Percentiles rank a stretch among this genome's conserved stretches.
Conservation (phyloP, 2,113 vertebrate genomes). For the Xerus inauris region DNA sequence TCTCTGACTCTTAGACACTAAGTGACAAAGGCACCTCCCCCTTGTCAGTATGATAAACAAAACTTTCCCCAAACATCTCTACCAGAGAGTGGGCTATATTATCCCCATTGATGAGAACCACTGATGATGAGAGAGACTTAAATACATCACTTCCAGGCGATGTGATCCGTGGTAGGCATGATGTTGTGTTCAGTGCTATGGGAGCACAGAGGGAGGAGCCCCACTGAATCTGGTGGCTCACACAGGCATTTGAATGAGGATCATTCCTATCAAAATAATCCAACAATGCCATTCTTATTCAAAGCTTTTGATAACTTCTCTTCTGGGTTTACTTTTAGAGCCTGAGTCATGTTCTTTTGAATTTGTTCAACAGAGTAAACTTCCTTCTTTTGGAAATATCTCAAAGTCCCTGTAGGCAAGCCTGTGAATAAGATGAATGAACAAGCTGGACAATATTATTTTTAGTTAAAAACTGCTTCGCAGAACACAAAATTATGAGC, state of each 20-base stretch:
- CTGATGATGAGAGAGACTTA: neutral
- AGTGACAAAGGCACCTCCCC: neutral
- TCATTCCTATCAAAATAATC: constrained; percentile 54
- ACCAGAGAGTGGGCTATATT: neutral
- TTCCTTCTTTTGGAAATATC: constrained; percentile 71
- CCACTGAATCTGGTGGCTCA: neutral
- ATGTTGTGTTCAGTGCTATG: neutral
- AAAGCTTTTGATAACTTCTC: constrained; percentile 62
- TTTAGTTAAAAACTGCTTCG: constrained; percentile 69
- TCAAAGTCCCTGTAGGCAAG: constrained; percentile 68
- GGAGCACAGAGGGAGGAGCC: neutral
- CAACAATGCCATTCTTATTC: constrained; percentile 46
- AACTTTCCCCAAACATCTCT: neutral
- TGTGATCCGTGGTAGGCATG: neutral
- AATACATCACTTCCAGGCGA: neutral
- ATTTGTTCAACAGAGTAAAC: constrained; percentile 53
- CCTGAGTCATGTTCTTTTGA: constrained; percentile 67
- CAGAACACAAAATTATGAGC: constrained; percentile 60
- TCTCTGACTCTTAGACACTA: neutral
- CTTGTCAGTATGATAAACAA: neutral
- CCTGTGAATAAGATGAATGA: constrained; percentile 58
- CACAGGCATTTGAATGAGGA: constrained; percentile 1
- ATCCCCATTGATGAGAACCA: neutral
- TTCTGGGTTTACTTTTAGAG: constrained; percentile 66
- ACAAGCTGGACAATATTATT: constrained; percentile 68